These are phyloP conservation scores for Actinemys pallida DNA, from an alignment of 2,113 vertebrate species.

Conservation along the genomic window DNA sequence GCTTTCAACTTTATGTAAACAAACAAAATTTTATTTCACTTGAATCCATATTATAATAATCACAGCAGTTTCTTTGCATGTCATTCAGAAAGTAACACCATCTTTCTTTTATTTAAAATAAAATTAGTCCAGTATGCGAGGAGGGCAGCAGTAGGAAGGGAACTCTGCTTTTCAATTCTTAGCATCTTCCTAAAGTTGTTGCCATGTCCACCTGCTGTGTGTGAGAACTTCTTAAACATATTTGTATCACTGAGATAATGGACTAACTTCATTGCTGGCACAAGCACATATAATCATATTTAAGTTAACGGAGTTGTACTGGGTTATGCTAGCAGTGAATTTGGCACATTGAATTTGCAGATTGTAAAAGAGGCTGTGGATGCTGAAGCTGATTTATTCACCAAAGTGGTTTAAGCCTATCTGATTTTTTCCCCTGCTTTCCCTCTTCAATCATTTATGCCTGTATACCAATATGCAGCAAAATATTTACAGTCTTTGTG, in stretches of 20 bases:
- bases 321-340: neutral
- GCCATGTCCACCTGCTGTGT: neutral
- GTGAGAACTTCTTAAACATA: neutral
- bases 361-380: neutral
- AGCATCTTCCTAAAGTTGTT: neutral
- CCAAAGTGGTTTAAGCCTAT: neutral
- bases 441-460: neutral
- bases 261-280: neutral
- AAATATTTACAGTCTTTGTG: fast-evolving
- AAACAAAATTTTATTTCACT: constrained; percentile 15
- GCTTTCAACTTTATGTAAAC: constrained; percentile 25
- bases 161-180: neutral
- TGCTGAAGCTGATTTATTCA: constrained; percentile 20
- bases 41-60: neutral
- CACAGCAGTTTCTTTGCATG: constrained; percentile 34
- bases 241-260: neutral
- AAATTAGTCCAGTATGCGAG: neutral
- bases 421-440: fast-evolving
- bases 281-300: neutral
- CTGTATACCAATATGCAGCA: neutral
- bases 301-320: neutral
- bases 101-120: constrained; percentile 45
- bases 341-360: neutral
- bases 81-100: constrained; percentile 8
- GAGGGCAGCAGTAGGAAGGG: constrained; percentile 28